A percentile compares a stretch with the other conserved stretches of the same genome.
Evolutionary conservation across 1,140 invertebrate genomes (phyloP).

Genomic region (Solenopsis fugax): DNA sequence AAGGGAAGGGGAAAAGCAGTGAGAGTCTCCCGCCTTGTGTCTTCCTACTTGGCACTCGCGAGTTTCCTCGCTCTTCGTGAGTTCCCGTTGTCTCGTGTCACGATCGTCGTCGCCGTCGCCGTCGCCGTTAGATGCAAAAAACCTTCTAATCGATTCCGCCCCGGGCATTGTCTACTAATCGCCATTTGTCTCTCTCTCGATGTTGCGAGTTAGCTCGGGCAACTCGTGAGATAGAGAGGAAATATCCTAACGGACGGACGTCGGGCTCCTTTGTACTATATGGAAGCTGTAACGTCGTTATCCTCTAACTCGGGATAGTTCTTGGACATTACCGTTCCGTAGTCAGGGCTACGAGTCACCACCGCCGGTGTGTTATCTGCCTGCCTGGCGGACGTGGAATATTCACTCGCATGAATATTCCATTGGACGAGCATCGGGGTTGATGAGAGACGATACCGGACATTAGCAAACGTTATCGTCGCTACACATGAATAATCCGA

Average conservation of each 20-base stretch:
- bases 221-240: constrained; percentile 46
- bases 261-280: constrained; percentile 42
- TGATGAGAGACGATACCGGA: constrained; percentile 51
- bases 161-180: constrained; percentile 50
- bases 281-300: constrained; percentile 45
- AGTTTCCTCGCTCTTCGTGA: constrained; percentile 7
- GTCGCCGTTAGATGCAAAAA: constrained; percentile 37
- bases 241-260: constrained; percentile 38
- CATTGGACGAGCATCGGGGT: constrained; percentile 55
- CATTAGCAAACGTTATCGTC: constrained; percentile 48
- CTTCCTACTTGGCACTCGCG: constrained; percentile 23
- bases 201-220: constrained; percentile 32
- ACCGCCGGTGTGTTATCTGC: constrained; percentile 51
- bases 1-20: not conserved
- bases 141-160: constrained; percentile 56
- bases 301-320: constrained; percentile 57
- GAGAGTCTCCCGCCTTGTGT: not conserved
- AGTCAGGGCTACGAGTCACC: constrained; percentile 39
- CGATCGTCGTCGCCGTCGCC: not conserved
- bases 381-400: constrained; percentile 39
- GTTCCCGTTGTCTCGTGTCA: constrained; percentile 17
- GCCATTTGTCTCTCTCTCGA: constrained; percentile 42
- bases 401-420: constrained; percentile 64
- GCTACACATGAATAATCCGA: constrained; percentile 36
- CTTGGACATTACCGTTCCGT: constrained; percentile 54